Evolutionary conservation across 2,888 invertebrate genomes (phyloP).

Genomic region (Galerucella nymphaeae): DNA sequence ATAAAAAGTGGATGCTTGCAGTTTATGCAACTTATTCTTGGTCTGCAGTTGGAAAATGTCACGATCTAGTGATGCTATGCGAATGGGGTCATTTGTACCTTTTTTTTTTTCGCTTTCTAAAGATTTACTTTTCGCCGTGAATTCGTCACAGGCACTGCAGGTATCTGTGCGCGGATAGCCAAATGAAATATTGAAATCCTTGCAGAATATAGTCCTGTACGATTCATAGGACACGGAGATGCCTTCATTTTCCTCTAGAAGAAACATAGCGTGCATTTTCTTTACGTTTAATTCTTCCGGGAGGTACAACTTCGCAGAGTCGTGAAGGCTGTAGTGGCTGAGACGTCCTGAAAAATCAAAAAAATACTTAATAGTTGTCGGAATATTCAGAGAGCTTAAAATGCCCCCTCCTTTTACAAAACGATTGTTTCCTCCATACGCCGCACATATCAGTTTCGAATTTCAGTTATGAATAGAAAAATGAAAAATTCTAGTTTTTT

Average conservation of each 20-base stretch:
- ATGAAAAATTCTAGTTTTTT: no score
- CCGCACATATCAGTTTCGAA: no score
- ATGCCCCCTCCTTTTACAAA: no score
- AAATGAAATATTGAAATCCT: constrained; percentile 49
- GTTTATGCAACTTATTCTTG: neutral
- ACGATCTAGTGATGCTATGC: neutral
- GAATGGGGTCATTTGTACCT: neutral
- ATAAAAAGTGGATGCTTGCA: neutral
- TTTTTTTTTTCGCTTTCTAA: neutral
- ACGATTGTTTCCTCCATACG: no score
- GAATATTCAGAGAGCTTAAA: no score
- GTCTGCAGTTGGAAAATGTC: neutral
- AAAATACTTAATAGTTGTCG: neutral
- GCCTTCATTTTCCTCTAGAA: constrained; percentile 30
- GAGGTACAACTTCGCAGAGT: constrained; percentile 36
- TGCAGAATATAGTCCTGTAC: constrained; percentile 47
- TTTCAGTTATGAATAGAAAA: no score
- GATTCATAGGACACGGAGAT: constrained; percentile 46
- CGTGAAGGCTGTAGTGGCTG: constrained; percentile 41
- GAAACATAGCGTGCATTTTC: constrained; percentile 41
- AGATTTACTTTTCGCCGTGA: constrained; percentile 11
- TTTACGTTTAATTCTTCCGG: constrained; percentile 40
- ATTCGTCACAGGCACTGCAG: constrained; percentile 46
- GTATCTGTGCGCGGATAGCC: constrained; percentile 53
- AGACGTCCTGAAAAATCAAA: constrained; percentile 12